These are phyloP conservation scores for Thera britannica DNA, from an alignment of 2,888 invertebrate species.

Conservation along the genomic window DNA sequence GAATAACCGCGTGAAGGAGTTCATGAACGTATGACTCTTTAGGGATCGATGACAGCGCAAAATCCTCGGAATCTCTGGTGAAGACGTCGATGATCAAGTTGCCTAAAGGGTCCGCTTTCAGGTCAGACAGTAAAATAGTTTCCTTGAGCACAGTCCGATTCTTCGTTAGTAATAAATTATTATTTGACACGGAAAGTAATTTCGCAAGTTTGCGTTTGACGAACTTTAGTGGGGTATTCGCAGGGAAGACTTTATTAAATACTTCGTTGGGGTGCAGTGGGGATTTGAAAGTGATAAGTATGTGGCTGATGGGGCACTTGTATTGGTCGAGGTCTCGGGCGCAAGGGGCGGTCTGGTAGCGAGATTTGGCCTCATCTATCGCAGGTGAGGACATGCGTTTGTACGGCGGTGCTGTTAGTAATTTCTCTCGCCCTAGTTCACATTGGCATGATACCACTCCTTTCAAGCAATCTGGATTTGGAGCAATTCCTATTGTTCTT, in stretches of 20 bases:
- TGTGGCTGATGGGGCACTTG: slow-evolving; percentile 74
- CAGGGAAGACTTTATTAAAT: slow-evolving; percentile 77
- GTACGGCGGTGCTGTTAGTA: slow-evolving; percentile 75
- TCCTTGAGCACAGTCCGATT: slow-evolving; percentile 77
- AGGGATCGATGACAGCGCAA: slow-evolving; percentile 70
- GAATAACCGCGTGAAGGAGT: slow-evolving; percentile 66
- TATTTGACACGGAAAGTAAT: slow-evolving; percentile 68
- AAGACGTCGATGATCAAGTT: slow-evolving; percentile 75
- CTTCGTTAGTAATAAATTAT: slow-evolving; percentile 70
- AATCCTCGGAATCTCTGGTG: slow-evolving; percentile 73
- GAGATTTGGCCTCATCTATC: slow-evolving; percentile 58
- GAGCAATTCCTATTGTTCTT: slow-evolving; percentile 59
- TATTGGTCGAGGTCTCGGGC: slow-evolving; percentile 64
- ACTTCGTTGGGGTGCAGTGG: slow-evolving; percentile 69
- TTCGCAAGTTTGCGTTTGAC: slow-evolving; percentile 76
- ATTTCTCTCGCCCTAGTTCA: slow-evolving; percentile 75
- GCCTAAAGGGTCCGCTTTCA: slow-evolving; percentile 71
- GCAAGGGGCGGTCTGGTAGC: slow-evolving; percentile 71
- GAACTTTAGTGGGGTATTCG: slow-evolving; percentile 71
- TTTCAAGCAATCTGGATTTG: slow-evolving; percentile 56
- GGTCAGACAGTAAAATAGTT: slow-evolving; percentile 63
- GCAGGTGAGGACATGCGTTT: slow-evolving; percentile 51
- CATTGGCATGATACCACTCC: slow-evolving; percentile 71
- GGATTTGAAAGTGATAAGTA: slow-evolving; percentile 71
- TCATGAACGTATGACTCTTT: slow-evolving; percentile 76